Conservation (phyloP, 2,888 invertebrate genomes). For the Sminthurinus aureus region DNA sequence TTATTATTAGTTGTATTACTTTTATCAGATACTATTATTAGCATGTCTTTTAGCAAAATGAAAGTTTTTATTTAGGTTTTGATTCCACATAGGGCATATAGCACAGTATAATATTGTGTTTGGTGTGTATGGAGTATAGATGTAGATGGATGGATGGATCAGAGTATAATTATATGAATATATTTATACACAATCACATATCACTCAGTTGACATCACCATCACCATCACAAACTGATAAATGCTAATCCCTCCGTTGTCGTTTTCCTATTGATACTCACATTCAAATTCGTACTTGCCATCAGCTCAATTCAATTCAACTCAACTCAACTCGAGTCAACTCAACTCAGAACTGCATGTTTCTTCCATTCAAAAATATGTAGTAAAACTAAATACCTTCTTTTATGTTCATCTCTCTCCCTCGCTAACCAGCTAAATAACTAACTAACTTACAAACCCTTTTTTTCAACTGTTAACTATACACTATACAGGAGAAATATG, state of each 20-base stretch:
- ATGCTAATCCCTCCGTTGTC: not conserved
- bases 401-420: not conserved
- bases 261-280: not conserved
- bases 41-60: not conserved
- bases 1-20: not conserved
- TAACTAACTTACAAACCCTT: no score
- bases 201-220: slow-evolving; percentile 12
- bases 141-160: no score
- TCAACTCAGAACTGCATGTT: not conserved
- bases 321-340: not conserved
- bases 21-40: not conserved
- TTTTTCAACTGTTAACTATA: not conserved
- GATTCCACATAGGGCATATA: not conserved
- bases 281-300: not conserved
- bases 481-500: not conserved
- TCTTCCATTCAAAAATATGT: not conserved
- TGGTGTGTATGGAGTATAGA: no score
- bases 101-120: no score
- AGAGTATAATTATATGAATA: no score
- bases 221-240: slow-evolving; percentile 9
- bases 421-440: not conserved
- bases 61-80: not conserved
- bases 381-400: slow-evolving; percentile 11
- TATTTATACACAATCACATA: slow-evolving; percentile 9
- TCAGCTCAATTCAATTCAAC: not conserved